Evolutionary conservation across 2,888 invertebrate species (phyloP).

Genomic region (Eupeodes latifasciatus): DNA sequence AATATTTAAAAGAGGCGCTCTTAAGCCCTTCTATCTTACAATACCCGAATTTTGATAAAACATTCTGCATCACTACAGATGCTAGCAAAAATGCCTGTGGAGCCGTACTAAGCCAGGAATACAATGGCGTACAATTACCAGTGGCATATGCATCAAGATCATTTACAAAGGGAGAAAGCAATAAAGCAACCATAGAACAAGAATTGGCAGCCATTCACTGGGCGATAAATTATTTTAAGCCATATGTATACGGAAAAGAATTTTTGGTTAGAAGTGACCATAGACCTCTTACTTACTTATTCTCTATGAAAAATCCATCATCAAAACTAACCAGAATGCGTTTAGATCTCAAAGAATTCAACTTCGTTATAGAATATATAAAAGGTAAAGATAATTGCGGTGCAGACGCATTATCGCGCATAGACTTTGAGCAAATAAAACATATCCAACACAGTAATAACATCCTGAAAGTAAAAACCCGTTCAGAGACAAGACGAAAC

Average conservation of each 20-base stretch:
- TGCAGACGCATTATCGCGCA: too few relatives aligned
- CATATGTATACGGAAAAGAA: constrained; percentile 64
- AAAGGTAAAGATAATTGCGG: constrained; percentile 76
- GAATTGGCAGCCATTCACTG: constrained; percentile 77
- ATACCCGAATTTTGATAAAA: too few relatives aligned
- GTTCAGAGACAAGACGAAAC: neutral
- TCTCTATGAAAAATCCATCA: constrained; percentile 76
- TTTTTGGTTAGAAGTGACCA: constrained; percentile 77
- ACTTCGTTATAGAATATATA: constrained; percentile 76
- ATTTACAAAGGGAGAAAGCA: constrained; percentile 77
- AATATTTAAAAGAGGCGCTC: constrained; percentile 35
- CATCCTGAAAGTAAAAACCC: constrained; percentile 30
- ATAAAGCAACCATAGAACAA: constrained; percentile 77
- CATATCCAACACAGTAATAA: constrained; percentile 3
- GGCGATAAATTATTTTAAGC: constrained; percentile 76
- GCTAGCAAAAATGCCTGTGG: constrained; percentile 69
- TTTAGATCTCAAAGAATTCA: constrained; percentile 76
- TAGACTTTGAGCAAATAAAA: constrained; percentile 52
- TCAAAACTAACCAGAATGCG: constrained; percentile 78
- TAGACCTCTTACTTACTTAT: constrained; percentile 77
- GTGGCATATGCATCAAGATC: constrained; percentile 70
- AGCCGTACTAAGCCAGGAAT: constrained; percentile 68
- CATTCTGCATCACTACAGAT: constrained; percentile 57
- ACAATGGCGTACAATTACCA: constrained; percentile 47
- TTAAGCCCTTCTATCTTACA: constrained; percentile 9